phyloP scores from a whole-genome alignment of 2,797 vertebrate genomes.

The Rhabdophis nuchalis region DNA sequence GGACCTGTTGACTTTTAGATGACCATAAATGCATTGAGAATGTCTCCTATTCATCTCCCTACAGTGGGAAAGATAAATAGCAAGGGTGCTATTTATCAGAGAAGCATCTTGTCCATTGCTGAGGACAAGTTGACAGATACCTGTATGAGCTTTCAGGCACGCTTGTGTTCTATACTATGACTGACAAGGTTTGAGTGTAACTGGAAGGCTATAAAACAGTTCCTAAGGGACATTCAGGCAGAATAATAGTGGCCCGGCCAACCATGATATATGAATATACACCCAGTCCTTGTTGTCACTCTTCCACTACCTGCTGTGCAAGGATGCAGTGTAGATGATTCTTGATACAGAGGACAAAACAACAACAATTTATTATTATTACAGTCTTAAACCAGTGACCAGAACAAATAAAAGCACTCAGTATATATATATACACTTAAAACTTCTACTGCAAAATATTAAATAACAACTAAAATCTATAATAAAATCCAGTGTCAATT shows the following conservation, averaged over 20 bases:
- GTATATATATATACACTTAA: too few species aligned
- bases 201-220: conserved; percentile 3
- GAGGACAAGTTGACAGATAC: not conserved
- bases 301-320: conserved; percentile 8
- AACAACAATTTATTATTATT: too few species aligned
- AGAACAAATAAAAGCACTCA: too few species aligned
- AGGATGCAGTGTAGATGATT: conserved; percentile 11
- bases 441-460: too few species aligned
- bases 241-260: conserved; percentile 18
- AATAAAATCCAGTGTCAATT: too few species aligned
- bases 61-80: not conserved
- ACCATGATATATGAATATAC: not conserved
- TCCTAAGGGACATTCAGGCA: conserved; percentile 2
- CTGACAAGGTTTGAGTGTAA: not conserved
- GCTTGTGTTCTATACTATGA: not conserved
- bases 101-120: not conserved
- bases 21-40: not conserved
- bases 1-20: not conserved
- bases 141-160: not conserved
- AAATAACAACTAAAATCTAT: too few species aligned
- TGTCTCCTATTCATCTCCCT: not conserved
- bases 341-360: not conserved
- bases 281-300: conserved; percentile 14
- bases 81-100: not conserved
- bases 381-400: too few species aligned